These are phyloP conservation scores for Trissolcus japonicus DNA, from an alignment of 2,888 invertebrate species.

Conservation along the genomic window DNA sequence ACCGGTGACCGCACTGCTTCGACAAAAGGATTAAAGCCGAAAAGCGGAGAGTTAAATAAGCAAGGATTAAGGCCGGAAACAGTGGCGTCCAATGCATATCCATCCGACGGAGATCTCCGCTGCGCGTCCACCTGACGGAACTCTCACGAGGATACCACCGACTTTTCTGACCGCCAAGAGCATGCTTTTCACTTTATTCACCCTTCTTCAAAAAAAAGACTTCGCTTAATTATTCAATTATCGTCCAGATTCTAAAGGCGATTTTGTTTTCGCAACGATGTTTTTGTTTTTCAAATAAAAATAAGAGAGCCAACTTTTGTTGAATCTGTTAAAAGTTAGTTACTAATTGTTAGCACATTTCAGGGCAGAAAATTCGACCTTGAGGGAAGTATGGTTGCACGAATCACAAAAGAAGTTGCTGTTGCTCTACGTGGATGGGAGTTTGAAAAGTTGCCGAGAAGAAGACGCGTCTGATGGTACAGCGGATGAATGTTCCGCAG, in stretches of 20 bases:
- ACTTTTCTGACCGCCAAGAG: slow-evolving; percentile 70
- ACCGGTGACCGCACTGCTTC: slow-evolving; percentile 71
- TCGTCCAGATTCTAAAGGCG: slow-evolving; percentile 8
- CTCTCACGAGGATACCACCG: slow-evolving; percentile 73
- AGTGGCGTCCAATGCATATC: slow-evolving; percentile 54
- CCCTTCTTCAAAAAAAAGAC: slow-evolving; percentile 30
- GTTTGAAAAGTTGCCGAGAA: slow-evolving; percentile 69
- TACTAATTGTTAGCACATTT: slow-evolving; percentile 23
- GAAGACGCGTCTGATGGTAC: slow-evolving; percentile 41
- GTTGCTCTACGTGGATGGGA: slow-evolving; percentile 69
- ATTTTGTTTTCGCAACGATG: slow-evolving; percentile 4
- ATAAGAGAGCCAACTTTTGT: background rate
- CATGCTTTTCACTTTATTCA: slow-evolving; percentile 71
- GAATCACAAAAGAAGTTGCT: slow-evolving; percentile 65
- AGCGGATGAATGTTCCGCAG: slow-evolving; percentile 43
- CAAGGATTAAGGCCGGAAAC: slow-evolving; percentile 68
- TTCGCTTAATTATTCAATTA: slow-evolving; percentile 17
- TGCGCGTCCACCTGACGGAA: slow-evolving; percentile 61
- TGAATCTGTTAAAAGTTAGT: background rate
- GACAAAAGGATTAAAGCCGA: slow-evolving; percentile 70
- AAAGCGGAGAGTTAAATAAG: slow-evolving; percentile 74
- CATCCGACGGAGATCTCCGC: slow-evolving; percentile 43
- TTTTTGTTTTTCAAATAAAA: slow-evolving; percentile 1
- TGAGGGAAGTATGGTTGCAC: slow-evolving; percentile 68
- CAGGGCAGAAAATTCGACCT: slow-evolving; percentile 67